A percentile compares a stretch with the other conserved stretches of the same genome.
phyloP scores from a whole-genome alignment of 2,888 invertebrate genomes.

The Quadroppia sp. region DNA sequence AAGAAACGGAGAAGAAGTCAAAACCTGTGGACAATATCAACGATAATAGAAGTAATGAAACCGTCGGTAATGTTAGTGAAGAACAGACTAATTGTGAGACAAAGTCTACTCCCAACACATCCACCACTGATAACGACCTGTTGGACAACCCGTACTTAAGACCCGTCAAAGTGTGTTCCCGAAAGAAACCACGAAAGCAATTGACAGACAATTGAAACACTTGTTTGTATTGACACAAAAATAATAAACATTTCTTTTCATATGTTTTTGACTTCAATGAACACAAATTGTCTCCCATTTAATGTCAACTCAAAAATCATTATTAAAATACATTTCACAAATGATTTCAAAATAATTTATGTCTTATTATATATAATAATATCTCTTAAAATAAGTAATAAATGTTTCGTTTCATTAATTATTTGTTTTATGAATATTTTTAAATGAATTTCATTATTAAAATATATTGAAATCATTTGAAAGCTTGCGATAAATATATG shows the following conservation, averaged over 20 bases:
- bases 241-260: too few relatives aligned
- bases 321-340: too few relatives aligned
- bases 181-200: slow-evolving; percentile 19
- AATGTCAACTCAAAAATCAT: too few relatives aligned
- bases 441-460: too few relatives aligned
- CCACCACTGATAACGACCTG: slow-evolving; percentile 53
- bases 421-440: too few relatives aligned
- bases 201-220: neutral
- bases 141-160: slow-evolving; percentile 73
- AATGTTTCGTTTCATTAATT: too few relatives aligned
- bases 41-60: neutral
- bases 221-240: too few relatives aligned
- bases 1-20: slow-evolving; percentile 11
- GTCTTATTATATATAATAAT: too few relatives aligned
- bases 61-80: neutral
- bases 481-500: neutral
- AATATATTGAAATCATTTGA: too few relatives aligned
- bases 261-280: too few relatives aligned
- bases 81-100: slow-evolving; percentile 12
- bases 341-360: too few relatives aligned
- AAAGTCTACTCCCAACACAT: neutral
- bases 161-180: slow-evolving; percentile 53
- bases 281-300: neutral
- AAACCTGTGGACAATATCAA: neutral
- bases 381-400: too few relatives aligned